These are phyloP conservation scores for Tachycineta bicolor DNA, from an alignment of 2,113 vertebrate species.

Conservation along the genomic window DNA sequence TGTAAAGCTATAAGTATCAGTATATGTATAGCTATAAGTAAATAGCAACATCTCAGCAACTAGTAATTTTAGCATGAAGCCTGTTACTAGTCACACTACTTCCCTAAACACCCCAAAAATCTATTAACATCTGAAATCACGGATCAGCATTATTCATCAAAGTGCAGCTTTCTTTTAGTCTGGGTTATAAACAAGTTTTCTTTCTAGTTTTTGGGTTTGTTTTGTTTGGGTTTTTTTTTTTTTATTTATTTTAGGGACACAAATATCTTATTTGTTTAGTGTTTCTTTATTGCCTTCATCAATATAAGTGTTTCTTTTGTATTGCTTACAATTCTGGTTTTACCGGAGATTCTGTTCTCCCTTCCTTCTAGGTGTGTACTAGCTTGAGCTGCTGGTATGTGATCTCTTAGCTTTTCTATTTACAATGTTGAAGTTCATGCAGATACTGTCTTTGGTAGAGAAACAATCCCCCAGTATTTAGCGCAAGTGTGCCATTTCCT, in stretches of 20 bases:
- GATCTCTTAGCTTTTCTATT: not conserved
- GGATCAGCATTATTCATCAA: not conserved
- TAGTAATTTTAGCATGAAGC: not conserved
- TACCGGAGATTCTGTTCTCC: not conserved
- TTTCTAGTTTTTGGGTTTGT: not conserved
- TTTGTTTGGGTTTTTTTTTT: not conserved
- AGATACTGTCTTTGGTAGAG: not conserved
- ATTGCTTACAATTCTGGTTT: not conserved
- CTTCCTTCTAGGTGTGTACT: not conserved
- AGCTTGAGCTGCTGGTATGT: not conserved
- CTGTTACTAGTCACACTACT: not conserved
- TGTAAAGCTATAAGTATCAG: not conserved
- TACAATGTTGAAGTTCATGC: not conserved
- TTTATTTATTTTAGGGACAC: not conserved
- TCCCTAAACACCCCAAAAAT: not conserved
- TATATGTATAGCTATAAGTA: not conserved
- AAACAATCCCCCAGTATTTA: not conserved
- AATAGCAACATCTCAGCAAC: not conserved
- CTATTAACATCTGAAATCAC: not conserved
- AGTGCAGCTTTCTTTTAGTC: not conserved
- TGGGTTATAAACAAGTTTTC: not conserved
- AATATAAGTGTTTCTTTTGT: not conserved
- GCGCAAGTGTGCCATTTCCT: constrained; percentile 18
- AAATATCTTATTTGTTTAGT: not conserved
- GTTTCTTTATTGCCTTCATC: not conserved